A percentile compares a stretch with the other conserved stretches of the same genome.
Conservation (phyloP, 92 coral and sea anemone species). For the Phenganax subtilis region DNA sequence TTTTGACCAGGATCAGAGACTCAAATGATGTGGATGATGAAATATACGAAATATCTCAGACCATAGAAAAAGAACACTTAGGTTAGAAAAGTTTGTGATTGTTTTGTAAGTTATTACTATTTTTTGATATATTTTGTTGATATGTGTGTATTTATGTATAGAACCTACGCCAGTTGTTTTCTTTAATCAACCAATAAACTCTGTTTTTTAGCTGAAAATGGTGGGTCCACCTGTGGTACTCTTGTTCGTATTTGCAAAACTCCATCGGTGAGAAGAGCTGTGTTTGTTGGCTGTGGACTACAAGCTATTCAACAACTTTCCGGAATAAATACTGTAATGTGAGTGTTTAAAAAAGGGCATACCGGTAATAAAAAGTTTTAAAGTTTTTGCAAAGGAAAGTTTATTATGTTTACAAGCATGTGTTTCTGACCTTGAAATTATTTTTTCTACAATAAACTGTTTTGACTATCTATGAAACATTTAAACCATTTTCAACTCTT, state of each 20-base stretch:
- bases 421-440: too few relatives aligned
- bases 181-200: neutral
- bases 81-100: conserved; percentile 21
- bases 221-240: conserved; percentile 18
- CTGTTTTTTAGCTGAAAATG: conserved; percentile 33
- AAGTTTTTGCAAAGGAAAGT: too few relatives aligned
- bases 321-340: conserved; percentile 56
- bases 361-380: too few relatives aligned
- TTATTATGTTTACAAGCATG: too few relatives aligned
- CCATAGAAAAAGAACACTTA: conserved; percentile 8
- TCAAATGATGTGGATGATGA: conserved; percentile 59
- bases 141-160: too few relatives aligned
- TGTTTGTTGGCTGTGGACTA: conserved; percentile 84
- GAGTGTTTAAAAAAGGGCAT: too few relatives aligned
- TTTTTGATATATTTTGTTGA: neutral
- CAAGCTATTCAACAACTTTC: conserved; percentile 90
- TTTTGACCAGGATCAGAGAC: conserved; percentile 57
- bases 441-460: too few relatives aligned
- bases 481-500: too few relatives aligned
- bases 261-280: conserved; percentile 60
- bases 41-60: conserved; percentile 42
- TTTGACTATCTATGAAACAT: too few relatives aligned
- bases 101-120: neutral
- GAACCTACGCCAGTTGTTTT: too few relatives aligned
- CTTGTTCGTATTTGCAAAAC: conserved; percentile 48